Evolutionary conservation across 2,797 vertebrate species (phyloP).

Genomic region (Halcyon smyrnensis): DNA sequence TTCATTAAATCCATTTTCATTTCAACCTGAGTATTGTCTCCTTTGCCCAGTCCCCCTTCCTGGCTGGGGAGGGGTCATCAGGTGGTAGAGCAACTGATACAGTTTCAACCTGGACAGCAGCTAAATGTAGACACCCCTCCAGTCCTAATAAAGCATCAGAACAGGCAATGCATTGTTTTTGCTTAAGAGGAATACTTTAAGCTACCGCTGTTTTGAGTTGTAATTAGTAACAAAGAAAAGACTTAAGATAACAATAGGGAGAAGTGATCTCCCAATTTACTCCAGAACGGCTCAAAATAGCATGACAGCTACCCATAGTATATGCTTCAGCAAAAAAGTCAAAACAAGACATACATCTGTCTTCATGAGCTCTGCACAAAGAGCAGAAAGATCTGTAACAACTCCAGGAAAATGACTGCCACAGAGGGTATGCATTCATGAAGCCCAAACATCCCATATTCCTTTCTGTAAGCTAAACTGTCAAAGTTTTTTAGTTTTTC

Average conservation of each 20-base stretch:
- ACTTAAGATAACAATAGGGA: background rate
- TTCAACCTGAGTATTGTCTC: too few species aligned
- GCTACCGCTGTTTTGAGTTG: background rate
- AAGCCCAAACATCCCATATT: background rate
- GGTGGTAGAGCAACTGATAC: too few species aligned
- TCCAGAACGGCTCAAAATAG: background rate
- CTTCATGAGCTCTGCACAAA: background rate
- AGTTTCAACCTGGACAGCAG: too few species aligned
- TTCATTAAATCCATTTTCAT: too few species aligned
- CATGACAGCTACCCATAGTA: background rate
- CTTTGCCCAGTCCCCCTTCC: too few species aligned
- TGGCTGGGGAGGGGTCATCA: too few species aligned
- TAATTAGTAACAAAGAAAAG: background rate
- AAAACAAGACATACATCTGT: background rate
- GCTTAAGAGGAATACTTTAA: background rate
- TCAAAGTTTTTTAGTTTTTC: background rate
- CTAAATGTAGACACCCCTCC: background rate
- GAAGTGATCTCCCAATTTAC: background rate
- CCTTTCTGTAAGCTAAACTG: background rate
- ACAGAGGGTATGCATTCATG: background rate
- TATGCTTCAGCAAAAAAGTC: background rate
- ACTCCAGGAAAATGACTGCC: background rate
- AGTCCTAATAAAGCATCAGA: background rate
- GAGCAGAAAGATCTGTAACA: background rate
- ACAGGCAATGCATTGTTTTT: background rate